phyloP scores from a whole-genome alignment of 2,888 invertebrate genomes.

The Hirtodrosophila cameraria region DNA sequence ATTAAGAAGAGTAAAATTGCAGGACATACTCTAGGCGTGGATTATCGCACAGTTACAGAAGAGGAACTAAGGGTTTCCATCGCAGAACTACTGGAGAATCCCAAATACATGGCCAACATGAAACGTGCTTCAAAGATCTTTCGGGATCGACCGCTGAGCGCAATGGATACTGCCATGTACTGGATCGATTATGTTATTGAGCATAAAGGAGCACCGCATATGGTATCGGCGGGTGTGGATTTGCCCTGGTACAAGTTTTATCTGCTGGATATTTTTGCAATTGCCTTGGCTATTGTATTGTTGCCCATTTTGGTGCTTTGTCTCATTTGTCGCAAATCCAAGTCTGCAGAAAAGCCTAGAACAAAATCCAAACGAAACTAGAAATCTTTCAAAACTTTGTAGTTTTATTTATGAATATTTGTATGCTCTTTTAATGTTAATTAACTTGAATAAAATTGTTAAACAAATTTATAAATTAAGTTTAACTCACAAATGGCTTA shows the following conservation, averaged over 20 bases:
- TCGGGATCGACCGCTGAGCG: conserved; percentile 74
- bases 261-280: conserved; percentile 71
- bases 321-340: background rate
- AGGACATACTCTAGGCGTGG: conserved; percentile 75
- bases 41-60: conserved; percentile 65
- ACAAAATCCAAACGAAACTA: conserved; percentile 25
- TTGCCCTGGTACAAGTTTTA: conserved; percentile 81
- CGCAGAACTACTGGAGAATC: conserved; percentile 79
- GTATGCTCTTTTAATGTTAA: no score
- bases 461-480: no score
- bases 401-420: no score
- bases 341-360: background rate
- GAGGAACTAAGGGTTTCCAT: conserved; percentile 62
- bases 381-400: no score
- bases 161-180: conserved; percentile 81
- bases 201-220: conserved; percentile 80
- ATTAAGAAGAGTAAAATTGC: conserved; percentile 63
- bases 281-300: conserved; percentile 1
- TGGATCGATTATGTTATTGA: conserved; percentile 83
- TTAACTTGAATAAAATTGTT: no score
- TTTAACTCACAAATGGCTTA: no score
- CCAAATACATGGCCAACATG: conserved; percentile 76
- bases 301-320: conserved; percentile 6
- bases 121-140: conserved; percentile 72
- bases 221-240: conserved; percentile 73